phyloP scores from a whole-genome alignment of 1,140 invertebrate species.

The Euura lappo region DNA sequence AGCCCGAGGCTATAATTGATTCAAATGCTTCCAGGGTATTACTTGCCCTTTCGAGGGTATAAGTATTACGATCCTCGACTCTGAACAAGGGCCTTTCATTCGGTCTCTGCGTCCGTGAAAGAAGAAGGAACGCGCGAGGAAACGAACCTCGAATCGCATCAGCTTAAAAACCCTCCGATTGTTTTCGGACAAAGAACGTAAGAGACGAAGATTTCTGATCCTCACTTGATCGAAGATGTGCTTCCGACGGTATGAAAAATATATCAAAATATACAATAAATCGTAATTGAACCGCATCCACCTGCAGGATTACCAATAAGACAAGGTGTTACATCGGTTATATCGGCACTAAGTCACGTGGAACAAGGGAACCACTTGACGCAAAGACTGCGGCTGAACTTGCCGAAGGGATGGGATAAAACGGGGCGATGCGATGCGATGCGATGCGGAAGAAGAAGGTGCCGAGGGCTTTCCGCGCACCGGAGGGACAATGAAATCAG shows the following conservation, averaged over 20 bases:
- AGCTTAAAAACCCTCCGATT: too few species aligned
- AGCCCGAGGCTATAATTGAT: slow-evolving; percentile 51
- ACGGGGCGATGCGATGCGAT: not conserved
- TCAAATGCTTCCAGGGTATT: slow-evolving; percentile 51
- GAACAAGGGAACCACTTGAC: not conserved
- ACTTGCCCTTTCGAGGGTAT: slow-evolving; percentile 14
- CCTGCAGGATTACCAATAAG: not conserved
- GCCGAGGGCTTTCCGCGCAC: not conserved
- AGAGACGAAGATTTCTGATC: too few species aligned
- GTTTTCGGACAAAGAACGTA: too few species aligned
- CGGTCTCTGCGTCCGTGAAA: too few species aligned
- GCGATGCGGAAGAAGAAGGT: not conserved
- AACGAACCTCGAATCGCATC: too few species aligned
- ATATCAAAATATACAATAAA: too few species aligned
- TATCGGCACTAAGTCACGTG: slow-evolving; percentile 2
- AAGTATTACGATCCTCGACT: too few species aligned
- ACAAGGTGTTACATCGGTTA: not conserved
- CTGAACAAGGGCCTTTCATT: slow-evolving; percentile 15
- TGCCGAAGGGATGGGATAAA: not conserved
- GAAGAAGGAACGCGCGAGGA: too few species aligned
- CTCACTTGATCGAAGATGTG: too few species aligned
- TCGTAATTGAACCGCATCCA: not conserved
- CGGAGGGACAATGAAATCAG: slow-evolving; percentile 15
- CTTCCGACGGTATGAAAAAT: too few species aligned
- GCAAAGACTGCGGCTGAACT: not conserved